These are phyloP conservation scores for Melanotaenia duboulayi DNA, from an alignment of 2,113 vertebrate genomes.

Conservation along the genomic window DNA sequence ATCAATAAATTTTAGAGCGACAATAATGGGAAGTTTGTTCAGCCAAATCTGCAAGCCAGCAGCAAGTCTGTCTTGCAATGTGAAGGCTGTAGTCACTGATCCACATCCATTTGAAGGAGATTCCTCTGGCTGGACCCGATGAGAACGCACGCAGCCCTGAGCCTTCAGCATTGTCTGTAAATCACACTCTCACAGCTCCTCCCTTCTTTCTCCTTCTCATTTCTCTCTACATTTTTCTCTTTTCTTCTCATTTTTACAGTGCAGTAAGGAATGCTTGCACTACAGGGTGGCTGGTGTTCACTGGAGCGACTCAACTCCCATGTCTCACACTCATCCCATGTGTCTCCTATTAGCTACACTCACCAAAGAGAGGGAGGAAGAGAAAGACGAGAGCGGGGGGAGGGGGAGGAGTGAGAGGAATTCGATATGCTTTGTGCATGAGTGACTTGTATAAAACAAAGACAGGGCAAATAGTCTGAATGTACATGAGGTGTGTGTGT, in stretches of 20 bases:
- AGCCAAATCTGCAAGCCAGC: slow-evolving; percentile 9
- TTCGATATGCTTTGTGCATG: slow-evolving; percentile 81
- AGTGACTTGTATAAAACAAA: slow-evolving; percentile 81
- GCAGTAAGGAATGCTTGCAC: slow-evolving; percentile 70
- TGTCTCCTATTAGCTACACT: slow-evolving; percentile 84
- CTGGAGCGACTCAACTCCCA: slow-evolving; percentile 77
- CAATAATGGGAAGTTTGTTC: slow-evolving; percentile 32
- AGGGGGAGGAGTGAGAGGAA: slow-evolving; percentile 58
- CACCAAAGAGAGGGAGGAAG: slow-evolving; percentile 54
- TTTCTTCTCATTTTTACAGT: slow-evolving; percentile 60
- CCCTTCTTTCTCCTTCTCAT: slow-evolving; percentile 42
- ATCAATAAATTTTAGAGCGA: slow-evolving; percentile 10
- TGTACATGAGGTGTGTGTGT: slow-evolving; percentile 43
- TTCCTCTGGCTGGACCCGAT: slow-evolving; percentile 58
- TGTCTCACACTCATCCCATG: slow-evolving; percentile 81
- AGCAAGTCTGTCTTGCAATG: slow-evolving; percentile 25
- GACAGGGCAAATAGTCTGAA: slow-evolving; percentile 57
- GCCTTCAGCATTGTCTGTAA: slow-evolving; percentile 63
- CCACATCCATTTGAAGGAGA: slow-evolving; percentile 61
- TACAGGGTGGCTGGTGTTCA: slow-evolving; percentile 75
- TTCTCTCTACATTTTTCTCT: slow-evolving; percentile 35
- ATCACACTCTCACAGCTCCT: slow-evolving; percentile 69
- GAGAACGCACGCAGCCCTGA: slow-evolving; percentile 61
- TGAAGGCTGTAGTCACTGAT: slow-evolving; percentile 58
- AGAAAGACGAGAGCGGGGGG: slow-evolving; percentile 23